Conservation (phyloP, 2,888 invertebrate genomes). For the Mythimna impura region DNA sequence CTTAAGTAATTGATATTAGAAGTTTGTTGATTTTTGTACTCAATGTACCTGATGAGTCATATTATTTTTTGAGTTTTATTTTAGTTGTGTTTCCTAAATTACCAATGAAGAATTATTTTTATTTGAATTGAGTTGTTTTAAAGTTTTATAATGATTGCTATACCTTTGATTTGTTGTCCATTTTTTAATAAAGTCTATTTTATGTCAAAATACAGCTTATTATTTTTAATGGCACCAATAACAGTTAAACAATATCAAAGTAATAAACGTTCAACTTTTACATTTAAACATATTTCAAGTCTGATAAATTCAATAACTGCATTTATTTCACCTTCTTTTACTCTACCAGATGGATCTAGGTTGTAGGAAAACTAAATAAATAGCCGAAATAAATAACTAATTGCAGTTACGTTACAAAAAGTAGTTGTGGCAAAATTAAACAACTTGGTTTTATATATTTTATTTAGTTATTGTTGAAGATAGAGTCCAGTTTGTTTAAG, state of each 20-base stretch:
- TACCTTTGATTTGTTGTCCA: not conserved
- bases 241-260: constrained; percentile 7
- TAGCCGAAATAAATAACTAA: constrained; percentile 1
- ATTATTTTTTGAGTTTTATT: constrained; percentile 11
- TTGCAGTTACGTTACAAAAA: constrained; percentile 1
- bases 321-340: not conserved
- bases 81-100: constrained; percentile 5
- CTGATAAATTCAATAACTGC: constrained; percentile 3
- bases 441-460: not conserved
- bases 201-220: not conserved
- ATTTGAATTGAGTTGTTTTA: constrained; percentile 13
- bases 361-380: constrained; percentile 5
- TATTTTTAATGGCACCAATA: not conserved
- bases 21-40: constrained; percentile 21
- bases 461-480: constrained; percentile 4
- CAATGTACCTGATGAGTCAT: constrained; percentile 17
- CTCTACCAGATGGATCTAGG: constrained; percentile 6
- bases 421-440: constrained; percentile 6
- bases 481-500: constrained; percentile 3
- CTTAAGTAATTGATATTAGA: constrained; percentile 14
- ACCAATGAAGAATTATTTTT: constrained; percentile 3
- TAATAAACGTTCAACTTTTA: constrained; percentile 5
- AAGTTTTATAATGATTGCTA: constrained; percentile 13
- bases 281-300: constrained; percentile 3
- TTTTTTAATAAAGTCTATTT: not conserved